Percentiles rank a stretch among this genome's conserved stretches.
Conservation (phyloP, 2,888 invertebrate species). For the Phasia obesa region DNA sequence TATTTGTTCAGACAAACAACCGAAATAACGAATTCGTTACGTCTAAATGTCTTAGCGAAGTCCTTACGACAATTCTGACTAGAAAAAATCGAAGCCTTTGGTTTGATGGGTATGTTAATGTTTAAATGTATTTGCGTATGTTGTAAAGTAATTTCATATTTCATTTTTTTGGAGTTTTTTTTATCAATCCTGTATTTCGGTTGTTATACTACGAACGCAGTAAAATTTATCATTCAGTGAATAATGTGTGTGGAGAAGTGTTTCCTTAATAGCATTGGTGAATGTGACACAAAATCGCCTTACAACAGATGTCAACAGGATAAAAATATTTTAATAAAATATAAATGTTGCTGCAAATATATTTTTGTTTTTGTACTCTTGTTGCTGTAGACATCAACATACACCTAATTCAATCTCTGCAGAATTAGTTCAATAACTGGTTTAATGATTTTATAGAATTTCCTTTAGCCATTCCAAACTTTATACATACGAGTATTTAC, state of each 20-base stretch:
- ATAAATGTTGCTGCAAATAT: conserved; percentile 5
- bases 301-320: conserved; percentile 24
- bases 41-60: too few species aligned
- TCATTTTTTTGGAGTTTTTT: conserved; percentile 36
- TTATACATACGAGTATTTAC: too few species aligned
- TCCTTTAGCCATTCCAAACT: too few species aligned
- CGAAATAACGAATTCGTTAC: too few species aligned
- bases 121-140: neutral
- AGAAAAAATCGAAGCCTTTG: too few species aligned
- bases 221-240: conserved; percentile 39
- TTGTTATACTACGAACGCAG: conserved; percentile 3
- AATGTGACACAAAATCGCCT: conserved; percentile 18
- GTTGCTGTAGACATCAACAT: too few species aligned
- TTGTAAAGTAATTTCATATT: conserved; percentile 38
- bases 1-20: too few species aligned
- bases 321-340: conserved; percentile 12
- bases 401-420: too few species aligned
- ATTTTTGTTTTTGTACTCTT: neutral
- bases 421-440: too few species aligned
- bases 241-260: neutral
- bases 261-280: neutral
- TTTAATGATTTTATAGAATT: too few species aligned
- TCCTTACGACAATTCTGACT: too few species aligned
- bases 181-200: conserved; percentile 41
- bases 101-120: too few species aligned